phyloP scores from a whole-genome alignment of 2,113 vertebrate genomes.

The Prinia subflava region DNA sequence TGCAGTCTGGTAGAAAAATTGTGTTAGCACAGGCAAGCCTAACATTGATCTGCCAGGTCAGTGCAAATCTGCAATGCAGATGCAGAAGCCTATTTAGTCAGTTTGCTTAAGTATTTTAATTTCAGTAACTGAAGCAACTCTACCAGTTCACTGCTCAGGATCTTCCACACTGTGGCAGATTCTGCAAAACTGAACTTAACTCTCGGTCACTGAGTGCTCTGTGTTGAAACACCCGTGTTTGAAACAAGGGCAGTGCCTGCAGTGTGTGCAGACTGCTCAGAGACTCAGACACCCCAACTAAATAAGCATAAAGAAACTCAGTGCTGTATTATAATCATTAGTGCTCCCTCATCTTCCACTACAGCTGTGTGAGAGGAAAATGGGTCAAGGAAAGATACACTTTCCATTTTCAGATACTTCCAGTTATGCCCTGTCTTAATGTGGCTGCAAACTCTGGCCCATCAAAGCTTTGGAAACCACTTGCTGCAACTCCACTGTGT shows the following conservation, averaged over 20 bases:
- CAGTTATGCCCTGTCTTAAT: not conserved
- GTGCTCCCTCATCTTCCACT: not conserved
- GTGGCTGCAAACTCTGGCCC: not conserved
- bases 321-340: not conserved
- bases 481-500: not conserved
- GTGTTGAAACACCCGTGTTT: not conserved
- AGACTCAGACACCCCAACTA: not conserved
- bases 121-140: not conserved
- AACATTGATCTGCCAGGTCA: not conserved
- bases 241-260: not conserved
- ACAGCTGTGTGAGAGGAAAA: not conserved
- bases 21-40: not conserved
- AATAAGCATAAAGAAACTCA: not conserved
- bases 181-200: not conserved
- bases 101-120: not conserved
- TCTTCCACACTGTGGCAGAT: not conserved
- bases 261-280: not conserved
- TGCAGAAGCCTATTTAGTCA: not conserved
- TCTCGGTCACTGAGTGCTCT: not conserved
- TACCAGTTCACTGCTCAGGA: not conserved
- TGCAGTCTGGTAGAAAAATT: not conserved
- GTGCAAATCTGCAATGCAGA: slow-evolving; percentile 39
- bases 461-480: not conserved
- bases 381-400: not conserved
- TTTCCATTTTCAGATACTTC: not conserved